Evolutionary conservation across 2,113 vertebrate species (phyloP), one percentile per base, ranked within the genome.

Genomic region (Spilogale gracilis): DNA sequence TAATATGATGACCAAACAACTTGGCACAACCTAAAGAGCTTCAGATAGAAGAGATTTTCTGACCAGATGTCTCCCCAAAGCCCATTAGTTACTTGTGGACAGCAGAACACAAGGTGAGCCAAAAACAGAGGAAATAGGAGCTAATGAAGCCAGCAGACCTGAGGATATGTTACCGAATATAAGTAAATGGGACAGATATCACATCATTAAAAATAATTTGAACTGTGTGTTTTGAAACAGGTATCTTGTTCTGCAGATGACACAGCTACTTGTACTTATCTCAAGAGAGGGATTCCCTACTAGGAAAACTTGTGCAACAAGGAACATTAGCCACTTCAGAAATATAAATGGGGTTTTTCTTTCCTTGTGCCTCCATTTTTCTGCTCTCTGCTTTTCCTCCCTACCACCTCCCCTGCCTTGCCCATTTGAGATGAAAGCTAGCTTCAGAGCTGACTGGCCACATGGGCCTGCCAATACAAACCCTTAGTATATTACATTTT

Each of bases 261-360:
- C 60, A 94, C 88, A 98, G 96, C 95, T 98, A 98, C 95, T 91
- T 80, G 91, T 94, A 86, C 96, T 98, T 97, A 89, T 97, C 87
- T 97, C 85, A 98, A 98, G 86, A 98, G 95, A 94, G 21, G n/a
- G 91, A 91, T 94, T 98, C 74, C 98, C 32, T 97, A 98, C 89
- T 76, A 96, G 82, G 98, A 96, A 93, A 97, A 96, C 92, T 98
- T 91, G 60, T 88, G 80, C 63, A 98, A 76, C 48, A 91, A 98
- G 95, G 94, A 93, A 96, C 89, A 97, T 98, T 98, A 98, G 58
- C 71, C 97, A 98, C 94, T 98, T 98, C 94, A 98, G 95, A 98
- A 97, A 97, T 93, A 98, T 54, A 98, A 98, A 98, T 91, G 27
- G 61, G 23, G 48, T 95, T 95, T 98, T 94, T 96, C 52, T 96